phyloP scores from a whole-genome alignment of 2,797 vertebrate genomes.

The Mormyrops attenuatus region DNA sequence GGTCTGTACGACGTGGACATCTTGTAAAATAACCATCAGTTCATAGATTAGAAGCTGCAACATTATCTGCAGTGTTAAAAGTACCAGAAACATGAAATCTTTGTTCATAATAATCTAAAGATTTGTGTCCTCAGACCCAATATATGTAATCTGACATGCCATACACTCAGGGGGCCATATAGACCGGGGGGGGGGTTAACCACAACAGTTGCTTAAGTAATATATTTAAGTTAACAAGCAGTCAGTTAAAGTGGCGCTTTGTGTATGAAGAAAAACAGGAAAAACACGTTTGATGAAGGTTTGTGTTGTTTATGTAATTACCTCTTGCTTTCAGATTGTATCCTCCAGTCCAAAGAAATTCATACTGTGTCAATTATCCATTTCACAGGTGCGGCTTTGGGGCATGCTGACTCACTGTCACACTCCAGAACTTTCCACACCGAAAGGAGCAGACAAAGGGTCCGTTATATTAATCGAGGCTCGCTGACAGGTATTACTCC shows the following conservation, averaged over 20 bases:
- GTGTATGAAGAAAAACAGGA: neutral
- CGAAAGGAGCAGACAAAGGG: neutral
- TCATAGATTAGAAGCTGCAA: neutral
- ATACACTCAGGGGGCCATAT: neutral
- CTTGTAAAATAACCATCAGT: neutral
- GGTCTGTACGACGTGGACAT: neutral
- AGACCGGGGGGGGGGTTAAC: neutral
- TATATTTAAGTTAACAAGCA: neutral
- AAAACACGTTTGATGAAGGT: neutral
- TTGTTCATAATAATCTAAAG: neutral
- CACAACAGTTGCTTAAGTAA: neutral
- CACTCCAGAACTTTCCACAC: neutral
- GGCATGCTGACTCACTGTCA: neutral
- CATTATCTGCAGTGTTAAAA: neutral
- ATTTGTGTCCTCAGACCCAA: neutral
- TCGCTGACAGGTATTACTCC: neutral
- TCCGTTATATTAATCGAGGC: neutral
- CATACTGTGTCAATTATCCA: neutral
- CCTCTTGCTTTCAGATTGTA: neutral
- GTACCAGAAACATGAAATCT: neutral
- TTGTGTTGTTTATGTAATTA: neutral
- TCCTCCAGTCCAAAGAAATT: neutral
- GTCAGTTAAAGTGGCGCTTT: neutral
- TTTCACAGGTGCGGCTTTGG: neutral
- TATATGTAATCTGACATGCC: neutral